Evolutionary conservation across 2,113 vertebrate species (phyloP).

Genomic region (Gadus chalcogrammus): DNA sequence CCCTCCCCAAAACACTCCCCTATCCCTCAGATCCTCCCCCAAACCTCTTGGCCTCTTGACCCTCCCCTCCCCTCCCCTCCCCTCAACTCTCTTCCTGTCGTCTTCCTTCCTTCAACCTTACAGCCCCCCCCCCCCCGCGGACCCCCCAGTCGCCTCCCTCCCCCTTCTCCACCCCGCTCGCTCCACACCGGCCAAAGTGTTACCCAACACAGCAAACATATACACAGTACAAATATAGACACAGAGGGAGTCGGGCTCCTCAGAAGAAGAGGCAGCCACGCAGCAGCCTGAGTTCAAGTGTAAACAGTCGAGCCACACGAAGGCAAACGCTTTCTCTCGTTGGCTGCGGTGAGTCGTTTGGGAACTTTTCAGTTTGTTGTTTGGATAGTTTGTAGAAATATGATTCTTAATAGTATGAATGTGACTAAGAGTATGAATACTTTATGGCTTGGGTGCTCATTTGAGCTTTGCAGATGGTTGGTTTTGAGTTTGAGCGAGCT

Average conservation of each 20-base stretch:
- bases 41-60: constrained; percentile 40
- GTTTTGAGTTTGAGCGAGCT: no score
- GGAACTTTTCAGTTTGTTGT: no score
- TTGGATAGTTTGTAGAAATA: no score
- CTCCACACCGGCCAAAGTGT: constrained; percentile 6
- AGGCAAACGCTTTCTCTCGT: constrained; percentile 5
- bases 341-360: no score
- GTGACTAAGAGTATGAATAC: no score
- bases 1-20: not conserved
- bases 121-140: not conserved
- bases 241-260: constrained; percentile 42
- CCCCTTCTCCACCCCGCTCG: constrained; percentile 20
- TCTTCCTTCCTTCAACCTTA: constrained; percentile 13
- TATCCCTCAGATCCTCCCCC: constrained; percentile 3
- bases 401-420: no score
- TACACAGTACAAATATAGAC: constrained; percentile 52
- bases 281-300: constrained; percentile 22
- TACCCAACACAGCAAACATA: no score
- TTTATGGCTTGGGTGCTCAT: no score
- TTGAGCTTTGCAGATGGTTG: no score
- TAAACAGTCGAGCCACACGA: constrained; percentile 42
- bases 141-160: no score
- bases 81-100: constrained; percentile 24
- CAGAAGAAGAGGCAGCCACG: constrained; percentile 36
- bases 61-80: constrained; percentile 18